Evolutionary conservation across 1,140 invertebrate species (phyloP), one percentile per base, ranked within the genome.

Genomic region (Pteromalus puparum): DNA sequence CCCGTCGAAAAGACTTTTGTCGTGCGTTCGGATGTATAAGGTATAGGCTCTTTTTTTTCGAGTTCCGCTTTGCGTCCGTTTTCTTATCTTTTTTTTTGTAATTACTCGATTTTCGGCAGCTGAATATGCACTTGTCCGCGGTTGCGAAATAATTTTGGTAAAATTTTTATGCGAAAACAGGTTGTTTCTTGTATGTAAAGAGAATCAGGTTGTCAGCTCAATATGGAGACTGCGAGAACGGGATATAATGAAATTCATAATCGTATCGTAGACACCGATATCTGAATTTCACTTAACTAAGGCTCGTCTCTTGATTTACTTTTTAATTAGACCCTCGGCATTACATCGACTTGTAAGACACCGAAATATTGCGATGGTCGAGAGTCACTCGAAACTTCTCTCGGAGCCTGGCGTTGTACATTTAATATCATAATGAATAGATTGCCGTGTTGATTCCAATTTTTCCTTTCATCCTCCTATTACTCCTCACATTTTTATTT

Each of bases 351-450:
- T 76, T 76, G 46, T 46, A 76, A 76, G 74, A 12, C 24, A 18
- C 42, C 73, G 42, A 75, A 75, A 75, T 75, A 75, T 75, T 75
- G n/a, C 73, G 34, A 79, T 79, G n/a, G 30, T 5, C 61, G 61
- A 18, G 21, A 79, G 34, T 0, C 34, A 79, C 15, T 79, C 18
- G 9, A 67, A n/a, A 61, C 53, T 79, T 67, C 67, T 42, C 53
- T n/a, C n/a, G 18, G 15, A 53, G 53, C 21, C 5, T 21, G 18
- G 5, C 0, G 53, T n/a, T n/a, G n/a, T 61, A 61, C 53, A 61
- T 61, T 21, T n/a, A 61, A n/a, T n/a, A n/a, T 61, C 53, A 61
- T 61, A 61, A 61, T 61, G 53, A 61, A n/a, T 42, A 34, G 24
- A 28, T 72, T 30, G 21, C 70, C 53, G 53, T 1, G 15, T 21